Conservation (phyloP, 2,888 invertebrate genomes). For the Leptopilina syphax region DNA sequence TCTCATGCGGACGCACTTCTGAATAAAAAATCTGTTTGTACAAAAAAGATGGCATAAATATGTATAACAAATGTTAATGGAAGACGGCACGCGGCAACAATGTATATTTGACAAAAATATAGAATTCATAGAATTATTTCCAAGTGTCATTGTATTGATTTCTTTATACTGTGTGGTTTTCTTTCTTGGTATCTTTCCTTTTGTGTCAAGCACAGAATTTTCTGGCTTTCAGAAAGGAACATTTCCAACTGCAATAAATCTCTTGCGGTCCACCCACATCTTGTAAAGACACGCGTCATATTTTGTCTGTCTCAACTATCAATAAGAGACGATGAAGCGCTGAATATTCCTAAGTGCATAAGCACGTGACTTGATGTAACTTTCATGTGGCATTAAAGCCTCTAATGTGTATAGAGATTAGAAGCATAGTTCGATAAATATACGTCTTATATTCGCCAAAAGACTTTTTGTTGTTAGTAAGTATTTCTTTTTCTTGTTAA, state of each 20-base stretch:
- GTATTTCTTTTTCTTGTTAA: constrained; percentile 1
- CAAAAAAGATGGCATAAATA: background rate
- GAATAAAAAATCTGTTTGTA: background rate
- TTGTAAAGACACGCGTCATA: constrained; percentile 34
- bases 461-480: background rate
- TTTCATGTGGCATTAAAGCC: background rate
- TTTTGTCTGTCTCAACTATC: constrained; percentile 29
- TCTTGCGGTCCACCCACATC: constrained; percentile 25
- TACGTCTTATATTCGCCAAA: background rate
- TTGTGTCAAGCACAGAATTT: background rate
- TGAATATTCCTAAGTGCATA: constrained; percentile 19
- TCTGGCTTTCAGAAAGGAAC: constrained; percentile 23
- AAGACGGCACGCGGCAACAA: constrained; percentile 27
- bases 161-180: constrained; percentile 1
- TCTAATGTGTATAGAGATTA: background rate
- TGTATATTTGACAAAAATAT: constrained; percentile 1
- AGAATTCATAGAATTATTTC: background rate
- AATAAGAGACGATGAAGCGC: constrained; percentile 8
- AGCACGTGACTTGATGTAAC: constrained; percentile 22
- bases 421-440: background rate
- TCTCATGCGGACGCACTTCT: background rate
- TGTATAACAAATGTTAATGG: constrained; percentile 27
- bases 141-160: constrained; percentile 38
- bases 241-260: background rate
- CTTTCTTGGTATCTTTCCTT: background rate